A percentile compares a stretch with the other conserved stretches of the same genome.
Evolutionary conservation across 2,888 invertebrate genomes (phyloP).

Genomic region (Dilophus febrilis): DNA sequence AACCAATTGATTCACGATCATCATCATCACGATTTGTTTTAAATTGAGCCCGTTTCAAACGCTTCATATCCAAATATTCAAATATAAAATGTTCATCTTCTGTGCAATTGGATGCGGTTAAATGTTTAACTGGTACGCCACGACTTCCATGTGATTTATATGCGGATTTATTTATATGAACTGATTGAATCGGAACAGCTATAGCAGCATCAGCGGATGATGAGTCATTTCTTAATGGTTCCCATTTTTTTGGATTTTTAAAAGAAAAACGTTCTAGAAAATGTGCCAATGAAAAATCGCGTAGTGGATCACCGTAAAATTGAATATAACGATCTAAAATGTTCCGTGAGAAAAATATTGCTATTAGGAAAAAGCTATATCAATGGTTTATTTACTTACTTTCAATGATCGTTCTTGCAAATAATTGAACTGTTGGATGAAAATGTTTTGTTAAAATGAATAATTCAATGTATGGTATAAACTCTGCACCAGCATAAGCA

Average conservation of each 20-base stretch:
- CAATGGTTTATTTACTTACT: constrained; percentile 36
- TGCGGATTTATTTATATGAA: constrained; percentile 32
- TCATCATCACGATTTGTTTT: constrained; percentile 31
- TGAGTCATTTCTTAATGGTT: constrained; percentile 11
- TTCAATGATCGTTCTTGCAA: constrained; percentile 60
- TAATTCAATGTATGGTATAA: constrained; percentile 60
- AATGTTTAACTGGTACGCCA: constrained; percentile 54
- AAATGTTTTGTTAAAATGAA: constrained; percentile 52
- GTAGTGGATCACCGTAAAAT: constrained; percentile 84
- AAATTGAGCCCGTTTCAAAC: constrained; percentile 28
- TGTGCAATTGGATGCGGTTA: constrained; percentile 56
- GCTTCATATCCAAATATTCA: constrained; percentile 36
- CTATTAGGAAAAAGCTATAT: constrained; percentile 2
- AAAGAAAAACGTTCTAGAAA: constrained; percentile 93
- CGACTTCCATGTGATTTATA: constrained; percentile 54
- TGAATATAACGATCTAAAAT: constrained; percentile 48
- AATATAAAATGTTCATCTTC: constrained; percentile 81
- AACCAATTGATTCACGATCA: constrained; percentile 47
- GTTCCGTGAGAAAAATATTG: not conserved
- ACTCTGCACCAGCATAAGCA: constrained; percentile 59
- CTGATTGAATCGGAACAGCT: constrained; percentile 5
- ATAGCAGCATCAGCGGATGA: too few relatives aligned
- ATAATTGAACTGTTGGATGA: constrained; percentile 83
- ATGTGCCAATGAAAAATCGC: constrained; percentile 77
- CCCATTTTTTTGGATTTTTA: constrained; percentile 68